Evolutionary conservation across 2,113 vertebrate genomes (phyloP).

Genomic region (Oenanthe melanoleuca): DNA sequence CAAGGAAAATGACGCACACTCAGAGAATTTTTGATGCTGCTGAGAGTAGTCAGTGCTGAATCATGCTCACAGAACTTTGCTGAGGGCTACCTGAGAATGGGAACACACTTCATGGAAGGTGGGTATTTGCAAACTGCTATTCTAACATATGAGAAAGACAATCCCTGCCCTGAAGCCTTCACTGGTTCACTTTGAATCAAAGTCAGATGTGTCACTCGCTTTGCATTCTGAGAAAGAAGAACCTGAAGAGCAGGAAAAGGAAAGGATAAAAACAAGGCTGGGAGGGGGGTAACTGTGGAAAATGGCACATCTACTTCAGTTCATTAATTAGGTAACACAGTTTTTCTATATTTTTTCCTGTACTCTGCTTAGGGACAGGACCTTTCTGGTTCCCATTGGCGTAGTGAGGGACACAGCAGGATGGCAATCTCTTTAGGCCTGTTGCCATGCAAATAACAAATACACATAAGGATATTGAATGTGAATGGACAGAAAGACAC

Average conservation of each 20-base stretch:
- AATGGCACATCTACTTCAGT: neutral
- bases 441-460: neutral
- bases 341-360: neutral
- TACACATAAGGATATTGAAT: neutral
- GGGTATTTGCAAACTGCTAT: neutral
- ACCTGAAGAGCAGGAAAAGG: neutral
- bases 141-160: neutral
- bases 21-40: conserved; percentile 41
- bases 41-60: conserved; percentile 32
- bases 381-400: neutral
- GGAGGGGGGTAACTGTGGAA: neutral
- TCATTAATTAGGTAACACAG: neutral
- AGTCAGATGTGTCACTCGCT: neutral
- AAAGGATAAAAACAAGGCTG: neutral
- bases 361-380: neutral
- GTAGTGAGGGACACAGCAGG: neutral
- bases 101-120: neutral
- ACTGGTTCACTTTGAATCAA: neutral
- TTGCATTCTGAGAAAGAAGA: neutral
- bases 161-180: neutral
- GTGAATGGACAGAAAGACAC: neutral
- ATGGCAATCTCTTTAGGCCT: neutral
- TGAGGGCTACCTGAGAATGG: neutral
- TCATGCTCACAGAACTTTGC: conserved; percentile 8
- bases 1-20: conserved; percentile 55